A percentile compares a stretch with the other conserved stretches of the same genome.
phyloP scores from a whole-genome alignment of 2,797 vertebrate species.

The Sebastes umbrosus region DNA sequence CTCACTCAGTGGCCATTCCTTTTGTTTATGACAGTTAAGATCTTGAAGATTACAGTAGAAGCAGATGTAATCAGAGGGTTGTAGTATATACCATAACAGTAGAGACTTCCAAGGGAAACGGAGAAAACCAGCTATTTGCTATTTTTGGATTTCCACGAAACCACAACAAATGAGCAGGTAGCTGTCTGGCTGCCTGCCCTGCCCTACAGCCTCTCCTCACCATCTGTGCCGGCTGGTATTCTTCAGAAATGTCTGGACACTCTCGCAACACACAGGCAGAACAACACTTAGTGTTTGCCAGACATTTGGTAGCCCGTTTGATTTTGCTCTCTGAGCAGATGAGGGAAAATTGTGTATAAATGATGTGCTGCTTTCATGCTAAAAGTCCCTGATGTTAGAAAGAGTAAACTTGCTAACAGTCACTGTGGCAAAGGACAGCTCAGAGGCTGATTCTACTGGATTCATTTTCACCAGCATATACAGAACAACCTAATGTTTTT shows the following conservation, averaged over 20 bases:
- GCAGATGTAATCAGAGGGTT: conserved; percentile 21
- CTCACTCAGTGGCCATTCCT: not conserved
- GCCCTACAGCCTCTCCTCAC: conserved; percentile 20
- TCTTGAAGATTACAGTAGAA: not conserved
- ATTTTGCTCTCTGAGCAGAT: conserved; percentile 2
- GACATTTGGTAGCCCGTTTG: conserved; percentile 8
- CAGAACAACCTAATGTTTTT: not conserved
- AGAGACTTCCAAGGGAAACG: not conserved
- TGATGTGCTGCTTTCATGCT: not conserved
- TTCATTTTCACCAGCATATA: not conserved
- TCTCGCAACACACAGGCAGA: not conserved
- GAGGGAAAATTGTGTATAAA: not conserved
- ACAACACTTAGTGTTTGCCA: conserved; percentile 20
- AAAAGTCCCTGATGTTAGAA: not conserved
- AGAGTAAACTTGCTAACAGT: not conserved
- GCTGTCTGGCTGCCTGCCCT: conserved; percentile 12
- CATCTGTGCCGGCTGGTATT: conserved; percentile 43
- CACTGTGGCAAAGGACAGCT: not conserved
- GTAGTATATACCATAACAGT: conserved; percentile 14
- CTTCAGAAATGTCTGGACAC: conserved; percentile 31
- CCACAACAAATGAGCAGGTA: conserved; percentile 24
- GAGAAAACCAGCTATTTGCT: conserved; percentile 35
- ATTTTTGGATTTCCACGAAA: conserved; percentile 65
- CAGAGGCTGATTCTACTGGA: not conserved
- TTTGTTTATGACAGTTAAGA: conserved; percentile 6